These are phyloP conservation scores for Drosophila nigritarsus DNA, from an alignment of 2,888 invertebrate species.

Conservation along the genomic window DNA sequence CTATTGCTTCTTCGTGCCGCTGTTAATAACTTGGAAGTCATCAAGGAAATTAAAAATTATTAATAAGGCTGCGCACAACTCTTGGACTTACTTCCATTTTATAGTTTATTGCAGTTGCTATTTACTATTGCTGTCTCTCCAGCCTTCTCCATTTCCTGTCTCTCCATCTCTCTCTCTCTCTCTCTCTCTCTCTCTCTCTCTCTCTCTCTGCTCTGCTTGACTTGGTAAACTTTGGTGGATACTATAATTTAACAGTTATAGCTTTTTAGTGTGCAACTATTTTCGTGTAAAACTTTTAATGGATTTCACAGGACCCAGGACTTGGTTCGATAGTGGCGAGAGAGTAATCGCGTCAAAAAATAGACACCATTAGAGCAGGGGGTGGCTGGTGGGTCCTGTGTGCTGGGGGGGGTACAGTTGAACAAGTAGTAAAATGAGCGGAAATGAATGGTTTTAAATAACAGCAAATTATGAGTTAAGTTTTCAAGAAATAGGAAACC, in stretches of 20 bases:
- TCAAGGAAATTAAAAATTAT: constrained; percentile 84
- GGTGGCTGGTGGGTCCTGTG: background rate
- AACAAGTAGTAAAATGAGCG: constrained; percentile 78
- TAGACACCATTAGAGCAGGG: constrained; percentile 66
- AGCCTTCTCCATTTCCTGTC: background rate
- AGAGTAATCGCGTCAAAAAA: constrained; percentile 71
- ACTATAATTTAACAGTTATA: constrained; percentile 81
- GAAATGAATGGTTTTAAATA: constrained; percentile 82
- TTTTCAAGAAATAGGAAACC: constrained; percentile 56
- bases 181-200: background rate
- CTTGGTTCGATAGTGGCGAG: constrained; percentile 67
- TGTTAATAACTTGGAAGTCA: constrained; percentile 83
- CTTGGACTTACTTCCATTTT: constrained; percentile 66
- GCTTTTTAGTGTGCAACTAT: constrained; percentile 81
- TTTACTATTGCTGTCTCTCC: constrained; percentile 42
- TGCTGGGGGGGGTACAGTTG: constrained; percentile 12
- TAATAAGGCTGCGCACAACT: constrained; percentile 73
- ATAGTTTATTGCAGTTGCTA: constrained; percentile 73
- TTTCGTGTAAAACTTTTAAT: constrained; percentile 81
- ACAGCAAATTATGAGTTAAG: constrained; percentile 80
- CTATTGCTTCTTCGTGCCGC: constrained; percentile 48
- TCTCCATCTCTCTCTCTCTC: background rate
- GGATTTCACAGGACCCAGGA: constrained; percentile 76
- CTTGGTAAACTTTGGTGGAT: constrained; percentile 67
- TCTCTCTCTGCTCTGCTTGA: background rate